Evolutionary conservation across 2,113 vertebrate species (phyloP).

Genomic region (Mesitornis unicolor): DNA sequence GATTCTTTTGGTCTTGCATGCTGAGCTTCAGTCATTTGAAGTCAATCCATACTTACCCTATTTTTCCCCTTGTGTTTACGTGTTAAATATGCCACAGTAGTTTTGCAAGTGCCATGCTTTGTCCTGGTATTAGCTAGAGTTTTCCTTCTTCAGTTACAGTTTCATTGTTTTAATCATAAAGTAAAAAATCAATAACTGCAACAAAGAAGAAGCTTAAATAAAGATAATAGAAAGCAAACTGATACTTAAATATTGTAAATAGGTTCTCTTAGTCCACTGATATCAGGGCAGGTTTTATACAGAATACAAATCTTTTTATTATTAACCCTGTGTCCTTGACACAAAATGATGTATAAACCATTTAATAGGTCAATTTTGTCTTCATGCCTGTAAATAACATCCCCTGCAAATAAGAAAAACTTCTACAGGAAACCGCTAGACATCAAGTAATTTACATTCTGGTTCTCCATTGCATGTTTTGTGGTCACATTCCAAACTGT

Average conservation of each 20-base stretch:
- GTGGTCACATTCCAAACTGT: not conserved
- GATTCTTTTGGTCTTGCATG: not conserved
- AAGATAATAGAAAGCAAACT: not conserved
- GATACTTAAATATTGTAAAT: not conserved
- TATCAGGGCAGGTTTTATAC: not conserved
- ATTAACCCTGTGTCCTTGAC: not conserved
- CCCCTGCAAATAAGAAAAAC: not conserved
- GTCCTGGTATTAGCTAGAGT: not conserved
- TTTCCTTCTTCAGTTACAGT: not conserved
- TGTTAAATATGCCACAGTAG: not conserved
- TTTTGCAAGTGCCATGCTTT: not conserved
- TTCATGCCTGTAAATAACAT: not conserved
- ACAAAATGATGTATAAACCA: not conserved
- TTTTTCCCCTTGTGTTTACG: accelerated
- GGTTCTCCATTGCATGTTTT: not conserved
- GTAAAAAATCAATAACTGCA: not conserved
- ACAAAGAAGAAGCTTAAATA: not conserved
- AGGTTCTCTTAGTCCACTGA: not conserved
- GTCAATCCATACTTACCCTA: not conserved
- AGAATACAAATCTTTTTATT: not conserved
- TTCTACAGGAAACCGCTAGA: not conserved
- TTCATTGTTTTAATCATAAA: not conserved
- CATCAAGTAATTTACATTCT: not conserved
- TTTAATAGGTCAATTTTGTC: not conserved
- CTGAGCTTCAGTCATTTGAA: not conserved